A percentile compares a stretch with the other conserved stretches of the same genome.
phyloP scores from a whole-genome alignment of 2,113 vertebrate genomes.

The Lycocorax pyrrhopterus region DNA sequence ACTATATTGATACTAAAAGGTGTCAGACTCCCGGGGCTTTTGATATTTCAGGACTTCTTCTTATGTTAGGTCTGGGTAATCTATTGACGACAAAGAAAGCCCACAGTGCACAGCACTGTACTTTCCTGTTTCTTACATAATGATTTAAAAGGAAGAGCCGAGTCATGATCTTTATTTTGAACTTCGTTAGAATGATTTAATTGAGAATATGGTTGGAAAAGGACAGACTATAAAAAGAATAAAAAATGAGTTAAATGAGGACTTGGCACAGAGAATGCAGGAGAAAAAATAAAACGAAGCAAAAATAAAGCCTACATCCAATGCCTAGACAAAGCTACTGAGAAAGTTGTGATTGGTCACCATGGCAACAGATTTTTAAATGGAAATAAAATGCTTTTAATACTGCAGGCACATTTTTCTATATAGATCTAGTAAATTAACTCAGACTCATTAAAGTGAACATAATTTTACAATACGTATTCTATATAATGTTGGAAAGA shows the following conservation, averaged over 20 bases:
- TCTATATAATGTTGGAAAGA: neutral
- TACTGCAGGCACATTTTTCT: neutral
- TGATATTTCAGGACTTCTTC: neutral
- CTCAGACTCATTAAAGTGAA: neutral
- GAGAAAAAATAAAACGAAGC: neutral
- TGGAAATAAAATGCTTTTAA: conserved; percentile 38
- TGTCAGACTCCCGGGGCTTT: neutral
- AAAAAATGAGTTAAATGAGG: neutral
- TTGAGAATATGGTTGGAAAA: neutral
- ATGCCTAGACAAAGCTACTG: conserved; percentile 14
- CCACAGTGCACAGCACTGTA: neutral
- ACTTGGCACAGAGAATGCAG: neutral
- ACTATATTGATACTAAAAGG: neutral
- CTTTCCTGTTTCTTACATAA: neutral
- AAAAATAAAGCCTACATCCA: conserved; percentile 1
- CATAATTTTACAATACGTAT: neutral
- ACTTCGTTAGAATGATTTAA: neutral
- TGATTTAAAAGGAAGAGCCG: neutral
- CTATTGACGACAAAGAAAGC: neutral
- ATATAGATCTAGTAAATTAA: neutral
- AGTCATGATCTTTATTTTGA: neutral
- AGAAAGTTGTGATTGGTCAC: conserved; percentile 43
- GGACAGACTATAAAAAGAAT: neutral
- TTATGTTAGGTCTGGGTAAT: neutral
- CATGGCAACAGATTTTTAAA: conserved; percentile 58